Evolutionary conservation across 2,888 invertebrate genomes (phyloP).

Genomic region (Lobophora halterata): DNA sequence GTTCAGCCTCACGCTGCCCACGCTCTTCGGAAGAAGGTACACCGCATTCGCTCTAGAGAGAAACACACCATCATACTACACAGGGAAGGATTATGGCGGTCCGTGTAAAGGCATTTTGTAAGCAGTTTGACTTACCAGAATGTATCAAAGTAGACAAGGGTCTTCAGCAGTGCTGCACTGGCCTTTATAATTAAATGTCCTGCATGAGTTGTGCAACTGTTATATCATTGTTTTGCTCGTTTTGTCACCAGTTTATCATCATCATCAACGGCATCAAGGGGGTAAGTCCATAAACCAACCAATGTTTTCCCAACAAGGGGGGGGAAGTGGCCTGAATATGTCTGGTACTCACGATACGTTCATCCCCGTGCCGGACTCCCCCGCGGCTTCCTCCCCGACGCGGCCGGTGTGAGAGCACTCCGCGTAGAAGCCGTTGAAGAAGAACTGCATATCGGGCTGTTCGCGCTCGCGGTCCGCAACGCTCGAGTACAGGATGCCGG

Average conservation of each 20-base stretch:
- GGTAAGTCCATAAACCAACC: no score
- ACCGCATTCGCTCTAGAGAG: conserved; percentile 51
- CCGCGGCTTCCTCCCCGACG: conserved; percentile 36
- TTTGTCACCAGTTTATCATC: no score
- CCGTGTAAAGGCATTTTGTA: no score
- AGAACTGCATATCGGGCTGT: conserved; percentile 84
- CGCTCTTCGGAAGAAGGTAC: conserved; percentile 50
- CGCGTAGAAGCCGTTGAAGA: conserved; percentile 83
- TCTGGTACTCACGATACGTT: conserved; percentile 49
- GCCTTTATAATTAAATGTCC: no score
- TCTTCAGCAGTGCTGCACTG: no score
- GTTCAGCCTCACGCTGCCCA: conserved; percentile 51
- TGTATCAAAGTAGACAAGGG: no score
- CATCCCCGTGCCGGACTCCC: conserved; percentile 51
- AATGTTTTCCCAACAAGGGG: no score
- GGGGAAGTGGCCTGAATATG: no score
- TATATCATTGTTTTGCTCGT: no score
- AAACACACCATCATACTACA: not conserved
- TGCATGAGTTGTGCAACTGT: no score
- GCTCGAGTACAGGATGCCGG: conserved; percentile 81
- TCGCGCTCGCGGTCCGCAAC: conserved; percentile 70
- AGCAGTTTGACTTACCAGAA: no score
- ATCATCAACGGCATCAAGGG: no score
- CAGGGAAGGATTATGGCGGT: not conserved
- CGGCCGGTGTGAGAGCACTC: conserved; percentile 65